Base-by-base conservation (phyloP, 2,113 vertebrate genomes). In the Lagenorhynchus albirostris region DNA sequence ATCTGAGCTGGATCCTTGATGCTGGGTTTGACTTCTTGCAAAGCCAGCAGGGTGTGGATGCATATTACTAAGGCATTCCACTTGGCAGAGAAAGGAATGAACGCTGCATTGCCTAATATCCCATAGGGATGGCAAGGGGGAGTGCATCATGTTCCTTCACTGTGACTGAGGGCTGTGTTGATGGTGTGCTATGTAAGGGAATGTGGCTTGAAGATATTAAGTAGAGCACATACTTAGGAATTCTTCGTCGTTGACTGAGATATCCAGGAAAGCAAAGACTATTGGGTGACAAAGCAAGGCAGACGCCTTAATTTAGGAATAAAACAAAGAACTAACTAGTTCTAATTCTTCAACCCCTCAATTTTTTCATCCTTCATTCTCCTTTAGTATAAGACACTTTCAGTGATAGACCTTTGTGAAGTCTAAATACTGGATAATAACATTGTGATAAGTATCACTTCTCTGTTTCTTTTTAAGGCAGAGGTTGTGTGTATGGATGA, bases 41-140 rank as follows among this genome's bases (percentile, higher is more conserved):
- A 33, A 91, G 91, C 85, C 76, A 65, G 41, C n/a, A 89, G 96
- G 95, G 82, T 85, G 90, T 85, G 95, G 94, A 14, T 11, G 0
- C 85, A 6, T 33, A 62, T 94, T 50, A 82, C 50, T 70, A 89
- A 96, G 93, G 53, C 74, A 36, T 91, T 85, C 58, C 70, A 8
- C 81, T 91, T 95, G 96, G 96, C 94, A 83, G 36, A 68, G 41
- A 89, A 84, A 68, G 47, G 84, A 13, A 44, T 53, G 77, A 93
- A 23, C 12, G 1, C 36, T 29, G 63, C 86, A 31, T 85, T 90
- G 94, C 88, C 82, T 93, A 9, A 83, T 74, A 21, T 65, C 96
- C 96, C 76, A 4, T 1, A 44, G 97, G 93, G n/a, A 55, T 55
- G 89, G 62, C 36, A 36, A 41, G 1, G 20, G 83, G 65, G 88